Evolutionary conservation across 2,888 invertebrate genomes (phyloP).

Genomic region (Tetragnatha montana): DNA sequence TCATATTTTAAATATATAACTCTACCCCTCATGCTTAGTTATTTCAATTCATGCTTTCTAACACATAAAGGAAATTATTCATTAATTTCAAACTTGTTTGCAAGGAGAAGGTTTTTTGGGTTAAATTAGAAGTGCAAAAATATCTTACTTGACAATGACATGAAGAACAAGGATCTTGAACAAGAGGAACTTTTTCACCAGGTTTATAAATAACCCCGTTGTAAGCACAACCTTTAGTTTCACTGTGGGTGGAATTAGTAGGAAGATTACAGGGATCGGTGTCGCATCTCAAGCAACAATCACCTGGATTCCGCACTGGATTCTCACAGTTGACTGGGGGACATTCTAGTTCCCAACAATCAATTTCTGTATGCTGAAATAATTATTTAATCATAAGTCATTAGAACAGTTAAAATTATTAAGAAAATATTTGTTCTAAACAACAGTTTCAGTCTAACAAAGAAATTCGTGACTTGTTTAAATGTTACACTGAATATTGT

Average conservation of each 20-base stretch:
- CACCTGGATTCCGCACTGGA: slow-evolving; percentile 81
- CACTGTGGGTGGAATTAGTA: slow-evolving; percentile 73
- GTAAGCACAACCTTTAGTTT: slow-evolving; percentile 80
- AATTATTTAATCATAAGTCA: not conserved
- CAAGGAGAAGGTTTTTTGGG: no score
- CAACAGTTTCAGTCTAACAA: no score
- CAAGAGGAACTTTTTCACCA: slow-evolving; percentile 80
- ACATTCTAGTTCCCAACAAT: slow-evolving; percentile 92
- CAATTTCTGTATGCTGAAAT: slow-evolving; percentile 86
- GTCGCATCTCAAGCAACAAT: slow-evolving; percentile 84
- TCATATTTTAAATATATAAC: no score
- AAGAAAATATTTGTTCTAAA: no score
- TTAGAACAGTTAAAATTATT: no score
- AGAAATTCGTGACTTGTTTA: no score
- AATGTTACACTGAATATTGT: no score
- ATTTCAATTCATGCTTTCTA: not conserved
- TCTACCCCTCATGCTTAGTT: no score
- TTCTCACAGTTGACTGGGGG: slow-evolving; percentile 83
- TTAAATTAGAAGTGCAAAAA: not conserved
- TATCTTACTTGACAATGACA: slow-evolving; percentile 84
- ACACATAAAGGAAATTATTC: not conserved
- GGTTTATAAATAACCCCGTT: slow-evolving; percentile 80
- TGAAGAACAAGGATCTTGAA: slow-evolving; percentile 83
- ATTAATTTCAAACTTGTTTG: not conserved
- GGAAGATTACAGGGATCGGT: slow-evolving; percentile 79